Evolutionary conservation across 2,113 vertebrate species (phyloP).

Genomic region (Columbina picui): DNA sequence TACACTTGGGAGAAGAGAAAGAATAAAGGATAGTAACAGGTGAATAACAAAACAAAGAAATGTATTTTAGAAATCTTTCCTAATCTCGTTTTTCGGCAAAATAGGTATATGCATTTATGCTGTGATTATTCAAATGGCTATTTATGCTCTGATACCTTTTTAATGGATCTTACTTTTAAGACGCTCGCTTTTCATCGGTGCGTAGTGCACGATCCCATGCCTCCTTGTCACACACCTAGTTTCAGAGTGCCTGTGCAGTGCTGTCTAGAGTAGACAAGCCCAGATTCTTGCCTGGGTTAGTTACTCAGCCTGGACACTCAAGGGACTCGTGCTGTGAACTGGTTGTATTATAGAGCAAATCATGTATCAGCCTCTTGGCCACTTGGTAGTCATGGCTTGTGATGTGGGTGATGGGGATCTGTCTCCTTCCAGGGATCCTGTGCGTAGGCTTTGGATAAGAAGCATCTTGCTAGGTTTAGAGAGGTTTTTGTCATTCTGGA

Average conservation of each 20-base stretch:
- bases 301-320: background rate
- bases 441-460: background rate
- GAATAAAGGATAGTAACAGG: constrained; percentile 33
- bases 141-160: background rate
- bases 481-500: background rate
- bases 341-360: background rate
- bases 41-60: constrained; percentile 34
- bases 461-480: background rate
- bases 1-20: constrained; percentile 1
- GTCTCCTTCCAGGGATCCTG: background rate
- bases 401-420: background rate
- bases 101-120: background rate
- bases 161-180: background rate
- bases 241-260: background rate
- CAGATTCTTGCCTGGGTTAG: background rate
- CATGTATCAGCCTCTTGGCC: background rate
- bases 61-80: background rate
- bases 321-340: background rate
- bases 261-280: background rate
- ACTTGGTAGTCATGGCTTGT: background rate
- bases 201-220: background rate
- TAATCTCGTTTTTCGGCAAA: background rate
- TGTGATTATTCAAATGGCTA: background rate
- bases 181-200: background rate
- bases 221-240: background rate